Base-by-base conservation (phyloP, 2,113 vertebrate genomes). In the Urocynchramus pylzowi region DNA sequence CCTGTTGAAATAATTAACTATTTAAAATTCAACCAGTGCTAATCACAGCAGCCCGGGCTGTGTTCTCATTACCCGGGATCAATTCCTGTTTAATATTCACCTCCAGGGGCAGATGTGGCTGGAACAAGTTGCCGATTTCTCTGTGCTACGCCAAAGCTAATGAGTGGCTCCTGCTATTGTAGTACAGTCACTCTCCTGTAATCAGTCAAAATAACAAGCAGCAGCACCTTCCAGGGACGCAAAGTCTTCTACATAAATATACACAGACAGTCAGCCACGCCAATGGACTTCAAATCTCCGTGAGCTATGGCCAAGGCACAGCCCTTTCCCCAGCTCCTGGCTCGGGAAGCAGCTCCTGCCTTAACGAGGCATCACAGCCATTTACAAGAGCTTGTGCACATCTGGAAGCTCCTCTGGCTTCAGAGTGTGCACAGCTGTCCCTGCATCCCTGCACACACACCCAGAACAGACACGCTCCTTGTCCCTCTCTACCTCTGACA, bases 51-150 rank as follows among this genome's bases (percentile, higher is more conserved):
- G 95, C 44, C 39, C 4, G 49, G 96, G 90, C 98, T 97, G 90
- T 95, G 95, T 98, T 98, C 98, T 98, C 98, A 98, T 98, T 98
- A 98, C 91, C 93, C 71, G 61, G 97, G 97, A 98, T 98, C 98
- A 98, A 98, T 98, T 98, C 97, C 96, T 98, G 95, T 91, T 98
- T 98, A 98, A 98, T 98, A 98, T 98, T 98, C 97, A 97, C 98
- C 98, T 98, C 98, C 94, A 94, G 97, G 97, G 97, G 96, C 39
- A 76, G 97, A 98, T 98, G 97, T 84, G 95, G 97, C 93, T 64
- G 47, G 96, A 98, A 98, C 96, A 87, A 97, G 95, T 91, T 94
- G 97, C 96, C 87, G 96, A 96, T 92, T 97, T 96, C 96, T 96
- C 97, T 95, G 93, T 26, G 57, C 95, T 96, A 57, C 2, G 44